These are phyloP conservation scores for Cinclus cinclus DNA, from an alignment of 2,113 vertebrate species.

Conservation along the genomic window DNA sequence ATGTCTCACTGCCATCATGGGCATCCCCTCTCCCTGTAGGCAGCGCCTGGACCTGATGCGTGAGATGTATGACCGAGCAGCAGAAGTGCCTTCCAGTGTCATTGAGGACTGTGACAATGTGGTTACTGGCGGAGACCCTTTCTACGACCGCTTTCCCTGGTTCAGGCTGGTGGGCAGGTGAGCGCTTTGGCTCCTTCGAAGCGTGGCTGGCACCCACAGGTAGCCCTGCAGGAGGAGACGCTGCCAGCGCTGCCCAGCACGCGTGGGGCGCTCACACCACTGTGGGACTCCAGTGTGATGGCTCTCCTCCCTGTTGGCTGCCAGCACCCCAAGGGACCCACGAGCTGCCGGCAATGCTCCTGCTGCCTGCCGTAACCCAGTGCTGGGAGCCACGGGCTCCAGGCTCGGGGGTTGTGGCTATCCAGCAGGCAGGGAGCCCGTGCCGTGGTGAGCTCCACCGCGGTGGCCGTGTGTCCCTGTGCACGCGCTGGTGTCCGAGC, in stretches of 20 bases:
- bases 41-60: slow-evolving; percentile 95
- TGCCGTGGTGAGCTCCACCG: not conserved
- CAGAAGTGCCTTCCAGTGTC: slow-evolving; percentile 88
- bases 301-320: not conserved
- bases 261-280: rapidly evolving
- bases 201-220: not conserved
- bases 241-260: rapidly evolving
- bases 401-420: not conserved
- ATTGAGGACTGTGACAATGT: slow-evolving; percentile 89
- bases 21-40: slow-evolving; percentile 59
- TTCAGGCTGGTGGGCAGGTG: slow-evolving; percentile 98
- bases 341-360: not conserved
- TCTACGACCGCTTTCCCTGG: slow-evolving; percentile 98
- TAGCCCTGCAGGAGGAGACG: not conserved
- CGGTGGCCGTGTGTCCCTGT: not conserved
- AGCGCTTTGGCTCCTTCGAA: slow-evolving; percentile 60
- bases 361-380: not conserved
- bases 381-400: not conserved
- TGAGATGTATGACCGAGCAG: slow-evolving; percentile 96
- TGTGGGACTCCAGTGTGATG: rapidly evolving
- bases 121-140: slow-evolving; percentile 93
- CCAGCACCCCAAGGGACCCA: not conserved
- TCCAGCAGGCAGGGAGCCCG: not conserved
- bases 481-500: slow-evolving; percentile 21
- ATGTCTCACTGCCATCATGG: rapidly evolving